Conservation (phyloP, 2,888 invertebrate genomes). For the Aromia moschata region DNA sequence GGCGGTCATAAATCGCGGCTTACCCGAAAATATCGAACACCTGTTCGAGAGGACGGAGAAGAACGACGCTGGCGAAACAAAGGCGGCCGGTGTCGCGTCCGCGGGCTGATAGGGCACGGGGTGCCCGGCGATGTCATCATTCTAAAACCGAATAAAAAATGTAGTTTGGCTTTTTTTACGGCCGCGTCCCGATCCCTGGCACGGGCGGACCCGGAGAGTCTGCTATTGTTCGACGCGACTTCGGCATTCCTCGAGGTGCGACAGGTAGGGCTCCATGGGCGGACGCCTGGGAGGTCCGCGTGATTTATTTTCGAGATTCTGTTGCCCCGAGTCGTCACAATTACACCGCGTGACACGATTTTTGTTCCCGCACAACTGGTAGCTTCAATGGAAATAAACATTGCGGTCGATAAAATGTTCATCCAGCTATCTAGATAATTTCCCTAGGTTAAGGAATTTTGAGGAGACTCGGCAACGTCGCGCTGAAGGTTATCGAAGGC, state of each 20-base stretch:
- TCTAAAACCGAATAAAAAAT: slow-evolving; percentile 25
- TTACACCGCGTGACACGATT: too few relatives aligned
- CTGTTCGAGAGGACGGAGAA: slow-evolving; percentile 32
- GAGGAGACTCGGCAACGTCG: too few relatives aligned
- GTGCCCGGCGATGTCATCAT: slow-evolving; percentile 16
- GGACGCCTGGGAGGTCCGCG: background rate
- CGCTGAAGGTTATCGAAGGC: too few relatives aligned
- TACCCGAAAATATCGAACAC: slow-evolving; percentile 37
- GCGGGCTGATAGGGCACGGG: slow-evolving; percentile 28
- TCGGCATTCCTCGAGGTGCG: slow-evolving; percentile 46
- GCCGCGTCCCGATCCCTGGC: slow-evolving; percentile 16
- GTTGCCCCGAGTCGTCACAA: too few relatives aligned
- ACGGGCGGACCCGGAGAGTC: slow-evolving; percentile 18
- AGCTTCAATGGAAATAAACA: too few relatives aligned
- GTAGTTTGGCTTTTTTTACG: slow-evolving; percentile 25
- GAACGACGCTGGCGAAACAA: slow-evolving; percentile 32
- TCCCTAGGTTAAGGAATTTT: too few relatives aligned
- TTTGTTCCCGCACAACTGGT: too few relatives aligned
- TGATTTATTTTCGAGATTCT: too few relatives aligned
- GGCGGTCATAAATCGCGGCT: slow-evolving; percentile 32
- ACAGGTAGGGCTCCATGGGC: slow-evolving; percentile 41
- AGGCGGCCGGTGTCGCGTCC: slow-evolving; percentile 16
- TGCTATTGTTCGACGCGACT: slow-evolving; percentile 42
- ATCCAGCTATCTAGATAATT: too few relatives aligned
- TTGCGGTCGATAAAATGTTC: too few relatives aligned